These are phyloP conservation scores for Allygus modestus DNA, from an alignment of 2,888 invertebrate species.

Conservation along the genomic window DNA sequence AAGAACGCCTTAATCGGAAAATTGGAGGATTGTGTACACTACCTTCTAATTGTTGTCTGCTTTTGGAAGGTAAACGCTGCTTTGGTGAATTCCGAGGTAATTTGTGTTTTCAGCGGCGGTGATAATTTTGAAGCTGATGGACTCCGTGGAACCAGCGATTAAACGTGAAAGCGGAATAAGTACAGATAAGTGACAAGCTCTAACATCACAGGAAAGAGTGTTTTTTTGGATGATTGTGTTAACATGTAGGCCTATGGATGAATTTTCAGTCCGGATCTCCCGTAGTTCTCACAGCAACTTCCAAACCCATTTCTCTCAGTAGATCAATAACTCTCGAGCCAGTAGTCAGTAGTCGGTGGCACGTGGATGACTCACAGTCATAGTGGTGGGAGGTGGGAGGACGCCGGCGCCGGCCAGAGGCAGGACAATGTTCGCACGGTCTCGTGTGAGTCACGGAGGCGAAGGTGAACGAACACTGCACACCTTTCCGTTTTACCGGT, in stretches of 20 bases:
- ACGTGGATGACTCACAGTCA: slow-evolving; percentile 15
- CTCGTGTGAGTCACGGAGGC: slow-evolving; percentile 24
- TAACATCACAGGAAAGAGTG: too few relatives aligned
- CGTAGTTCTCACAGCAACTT: too few relatives aligned
- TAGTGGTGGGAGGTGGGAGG: not conserved
- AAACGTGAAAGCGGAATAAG: too few relatives aligned
- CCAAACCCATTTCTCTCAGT: too few relatives aligned
- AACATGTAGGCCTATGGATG: too few relatives aligned
- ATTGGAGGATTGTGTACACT: not conserved
- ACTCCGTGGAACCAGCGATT: too few relatives aligned
- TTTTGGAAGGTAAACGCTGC: not conserved
- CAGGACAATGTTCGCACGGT: not conserved
- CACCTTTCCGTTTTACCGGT: not conserved
- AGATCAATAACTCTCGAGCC: too few relatives aligned
- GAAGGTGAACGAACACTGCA: not conserved
- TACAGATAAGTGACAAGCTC: too few relatives aligned
- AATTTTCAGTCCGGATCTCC: too few relatives aligned
- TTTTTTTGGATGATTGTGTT: too few relatives aligned
- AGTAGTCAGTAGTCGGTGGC: not conserved
- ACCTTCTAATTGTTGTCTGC: not conserved
- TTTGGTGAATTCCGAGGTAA: not conserved
- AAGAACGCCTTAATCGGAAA: slow-evolving; percentile 1
- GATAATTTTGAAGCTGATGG: too few relatives aligned
- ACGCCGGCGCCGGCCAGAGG: not conserved
- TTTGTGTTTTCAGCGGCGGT: too few relatives aligned